A percentile compares a stretch with the other conserved stretches of the same genome.
Evolutionary conservation across 2,888 invertebrate genomes (phyloP).

Genomic region (Stictocephala bisonia): DNA sequence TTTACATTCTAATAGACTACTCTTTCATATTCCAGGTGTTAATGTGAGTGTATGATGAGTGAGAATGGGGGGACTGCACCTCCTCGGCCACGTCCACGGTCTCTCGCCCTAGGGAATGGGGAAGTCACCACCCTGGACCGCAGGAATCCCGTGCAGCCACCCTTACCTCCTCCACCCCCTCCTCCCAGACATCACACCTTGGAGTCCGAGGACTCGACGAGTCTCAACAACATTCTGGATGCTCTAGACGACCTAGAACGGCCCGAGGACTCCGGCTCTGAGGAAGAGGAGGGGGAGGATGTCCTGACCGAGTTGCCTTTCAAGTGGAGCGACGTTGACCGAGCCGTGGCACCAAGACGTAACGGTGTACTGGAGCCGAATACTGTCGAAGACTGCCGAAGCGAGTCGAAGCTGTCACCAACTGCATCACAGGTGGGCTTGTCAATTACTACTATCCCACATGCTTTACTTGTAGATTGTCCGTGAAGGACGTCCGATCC

Average conservation of each 20-base stretch:
- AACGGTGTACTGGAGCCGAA: background rate
- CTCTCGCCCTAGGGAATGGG: slow-evolving; percentile 31
- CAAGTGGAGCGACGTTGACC: slow-evolving; percentile 27
- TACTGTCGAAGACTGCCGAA: background rate
- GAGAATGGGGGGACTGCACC: slow-evolving; percentile 2
- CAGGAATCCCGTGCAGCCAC: background rate
- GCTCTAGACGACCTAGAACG: slow-evolving; percentile 41
- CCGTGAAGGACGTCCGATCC: too few relatives aligned
- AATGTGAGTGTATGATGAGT: background rate
- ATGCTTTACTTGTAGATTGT: too few relatives aligned
- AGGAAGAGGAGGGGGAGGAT: slow-evolving; percentile 5
- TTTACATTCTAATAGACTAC: too few relatives aligned
- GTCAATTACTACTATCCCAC: too few relatives aligned
- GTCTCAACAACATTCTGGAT: slow-evolving; percentile 47
- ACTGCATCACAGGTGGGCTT: slow-evolving; percentile 23
- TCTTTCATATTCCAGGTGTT: too few relatives aligned
- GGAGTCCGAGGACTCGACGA: slow-evolving; percentile 46
- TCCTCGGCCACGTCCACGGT: background rate
- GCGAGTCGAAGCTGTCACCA: background rate
- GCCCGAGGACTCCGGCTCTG: slow-evolving; percentile 12
- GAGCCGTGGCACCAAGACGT: too few relatives aligned
- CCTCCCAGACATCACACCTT: slow-evolving; percentile 10
- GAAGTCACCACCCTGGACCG: background rate
- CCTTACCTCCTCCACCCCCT: slow-evolving; percentile 30
- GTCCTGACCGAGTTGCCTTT: slow-evolving; percentile 6